These are phyloP conservation scores for Rugalucina vietnamica DNA, from an alignment of 2,888 invertebrate species.

Conservation along the genomic window DNA sequence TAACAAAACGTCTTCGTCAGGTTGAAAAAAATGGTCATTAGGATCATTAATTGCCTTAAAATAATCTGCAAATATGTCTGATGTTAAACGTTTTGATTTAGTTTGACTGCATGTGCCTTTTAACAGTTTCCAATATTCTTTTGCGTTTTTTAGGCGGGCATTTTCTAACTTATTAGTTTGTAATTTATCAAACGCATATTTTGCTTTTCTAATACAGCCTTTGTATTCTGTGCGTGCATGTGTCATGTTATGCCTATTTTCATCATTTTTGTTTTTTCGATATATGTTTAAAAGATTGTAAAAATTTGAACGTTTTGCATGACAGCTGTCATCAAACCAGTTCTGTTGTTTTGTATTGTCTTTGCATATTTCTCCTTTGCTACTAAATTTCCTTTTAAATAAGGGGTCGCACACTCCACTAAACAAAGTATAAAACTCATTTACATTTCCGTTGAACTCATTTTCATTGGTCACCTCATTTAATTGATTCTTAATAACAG, in stretches of 20 bases:
- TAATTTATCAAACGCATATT: not conserved
- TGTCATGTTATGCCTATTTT: not conserved
- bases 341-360: not conserved
- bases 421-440: not conserved
- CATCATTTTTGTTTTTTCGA: not conserved
- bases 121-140: conserved; percentile 8
- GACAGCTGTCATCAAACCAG: conserved; percentile 25
- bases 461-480: not conserved
- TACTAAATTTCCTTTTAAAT: not conserved
- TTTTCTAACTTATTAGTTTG: conserved; percentile 17
- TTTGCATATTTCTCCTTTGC: not conserved
- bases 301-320: not conserved
- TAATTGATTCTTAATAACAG: no score
- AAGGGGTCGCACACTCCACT: conserved; percentile 1
- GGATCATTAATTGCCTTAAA: not conserved
- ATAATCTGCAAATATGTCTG: not conserved
- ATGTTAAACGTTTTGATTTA: not conserved
- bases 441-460: not conserved
- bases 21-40: not conserved
- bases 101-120: not conserved
- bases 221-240: conserved; percentile 11
- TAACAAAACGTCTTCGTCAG: not conserved
- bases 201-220: not conserved
- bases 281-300: not conserved
- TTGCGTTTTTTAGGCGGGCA: conserved; percentile 15